Evolutionary conservation across 2,888 invertebrate genomes (phyloP), one percentile per base, ranked within the genome.

Genomic region (Drosophila anomelani): DNA sequence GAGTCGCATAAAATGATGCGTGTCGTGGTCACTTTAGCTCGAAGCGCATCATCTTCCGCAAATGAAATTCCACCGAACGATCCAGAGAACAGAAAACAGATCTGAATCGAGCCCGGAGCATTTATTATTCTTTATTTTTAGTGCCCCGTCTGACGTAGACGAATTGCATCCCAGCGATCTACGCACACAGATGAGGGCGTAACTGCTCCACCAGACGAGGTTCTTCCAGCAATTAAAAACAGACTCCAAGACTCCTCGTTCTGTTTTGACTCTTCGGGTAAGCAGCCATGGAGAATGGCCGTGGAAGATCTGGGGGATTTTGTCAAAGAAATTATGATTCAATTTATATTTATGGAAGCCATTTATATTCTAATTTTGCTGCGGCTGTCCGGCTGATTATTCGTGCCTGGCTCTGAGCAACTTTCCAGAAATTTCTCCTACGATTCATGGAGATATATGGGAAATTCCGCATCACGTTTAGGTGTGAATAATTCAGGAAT

Each of bases 201-300:
- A 57, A 58, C 81, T 58, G 44, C 62, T 32, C 57, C 58, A 53
- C 20, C 73, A 54, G 63, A 62, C 53, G 26, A 71, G 70, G 67
- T 82, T 55, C 44, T 85, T 53, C 32, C 68, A 49, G 79, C 73
- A 81, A 89, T 89, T 84, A 87, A 87, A 88, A 78, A 17, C 51
- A 17, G 29, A n/a, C 20, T 12, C 26, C 36, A 29, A 44, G 59
- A 46, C 53, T 39, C 20, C 34, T 20, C 38, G 36, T 15, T 44
- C 34, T 54, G 55, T 39, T 70, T 34, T 46, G 17, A 10, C 12
- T 51, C 39, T 6, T 15, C 13, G 63, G 10, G 13, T 12, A 17
- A 51, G 32, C 13, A 32, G 17, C 29, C 47, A 34, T 51, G 64
- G 36, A 34, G 51, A 69, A 69, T 69, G 49, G n/a, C n/a, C 39